A percentile compares a stretch with the other conserved stretches of the same genome.
Conservation (phyloP, 1,140 invertebrate species). For the Teleogryllus occipitalis region DNA sequence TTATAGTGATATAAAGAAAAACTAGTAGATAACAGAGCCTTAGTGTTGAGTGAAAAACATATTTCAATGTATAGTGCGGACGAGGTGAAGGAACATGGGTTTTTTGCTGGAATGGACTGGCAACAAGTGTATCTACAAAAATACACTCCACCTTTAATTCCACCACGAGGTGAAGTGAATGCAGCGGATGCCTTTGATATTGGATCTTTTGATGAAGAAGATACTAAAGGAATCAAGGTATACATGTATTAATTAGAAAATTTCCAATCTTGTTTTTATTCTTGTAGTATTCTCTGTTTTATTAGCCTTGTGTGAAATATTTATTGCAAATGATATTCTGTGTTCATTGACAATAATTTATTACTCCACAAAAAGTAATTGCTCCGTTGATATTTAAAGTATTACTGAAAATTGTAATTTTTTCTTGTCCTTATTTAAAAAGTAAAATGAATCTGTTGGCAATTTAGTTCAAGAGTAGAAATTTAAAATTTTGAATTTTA, state of each 20-base stretch:
- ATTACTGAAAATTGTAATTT: no score
- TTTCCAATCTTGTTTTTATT: not conserved
- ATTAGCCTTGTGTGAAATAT: no score
- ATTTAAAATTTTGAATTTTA: no score
- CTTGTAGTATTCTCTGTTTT: no score
- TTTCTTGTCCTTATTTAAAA: no score
- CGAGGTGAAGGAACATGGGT: slow-evolving; percentile 95
- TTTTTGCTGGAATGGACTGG: slow-evolving; percentile 98
- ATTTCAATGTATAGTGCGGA: slow-evolving; percentile 59
- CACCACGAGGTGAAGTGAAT: slow-evolving; percentile 97
- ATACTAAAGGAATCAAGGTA: slow-evolving; percentile 97
- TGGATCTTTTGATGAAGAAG: slow-evolving; percentile 99
- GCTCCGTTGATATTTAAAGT: no score
- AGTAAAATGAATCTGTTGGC: no score
- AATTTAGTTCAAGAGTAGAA: no score
- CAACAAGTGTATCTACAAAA: slow-evolving; percentile 97
- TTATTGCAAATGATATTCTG: no score
- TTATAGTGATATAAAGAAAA: not conserved
- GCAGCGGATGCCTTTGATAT: slow-evolving; percentile 99
- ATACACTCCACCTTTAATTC: slow-evolving; percentile 95
- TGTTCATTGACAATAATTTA: no score
- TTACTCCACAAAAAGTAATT: no score
- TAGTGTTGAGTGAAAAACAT: not conserved
- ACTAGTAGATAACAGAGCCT: not conserved
- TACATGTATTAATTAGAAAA: slow-evolving; percentile 9